phyloP scores from a whole-genome alignment of 2,888 invertebrate genomes.

The Mystacides longicornis region DNA sequence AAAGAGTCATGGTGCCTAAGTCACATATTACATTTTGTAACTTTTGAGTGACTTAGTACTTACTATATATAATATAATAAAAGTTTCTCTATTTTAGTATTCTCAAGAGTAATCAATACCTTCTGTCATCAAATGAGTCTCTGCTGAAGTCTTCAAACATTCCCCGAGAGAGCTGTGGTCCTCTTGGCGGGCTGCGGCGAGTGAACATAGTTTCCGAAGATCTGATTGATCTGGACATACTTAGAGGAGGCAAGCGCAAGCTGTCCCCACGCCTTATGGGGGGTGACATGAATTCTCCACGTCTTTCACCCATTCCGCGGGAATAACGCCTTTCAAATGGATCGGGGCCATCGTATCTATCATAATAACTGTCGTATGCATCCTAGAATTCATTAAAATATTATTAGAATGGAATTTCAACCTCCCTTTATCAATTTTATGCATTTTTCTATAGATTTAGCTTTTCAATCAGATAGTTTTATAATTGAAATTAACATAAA shows the following conservation, averaged over 20 bases:
- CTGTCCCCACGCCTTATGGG: slow-evolving; percentile 72
- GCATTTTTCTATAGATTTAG: too few relatives aligned
- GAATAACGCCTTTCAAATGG: slow-evolving; percentile 76
- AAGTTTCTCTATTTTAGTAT: too few relatives aligned
- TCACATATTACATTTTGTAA: too few relatives aligned
- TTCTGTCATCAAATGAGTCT: slow-evolving; percentile 81
- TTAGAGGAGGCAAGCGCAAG: slow-evolving; percentile 66
- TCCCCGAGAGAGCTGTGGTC: slow-evolving; percentile 48
- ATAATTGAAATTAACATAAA: too few relatives aligned
- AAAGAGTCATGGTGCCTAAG: too few relatives aligned
- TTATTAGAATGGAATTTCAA: too few relatives aligned
- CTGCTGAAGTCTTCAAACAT: slow-evolving; percentile 85
- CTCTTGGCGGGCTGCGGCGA: slow-evolving; percentile 67
- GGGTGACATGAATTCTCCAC: slow-evolving; percentile 59
- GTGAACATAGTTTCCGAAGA: slow-evolving; percentile 75
- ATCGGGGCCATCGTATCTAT: slow-evolving; percentile 69
- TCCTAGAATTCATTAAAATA: slow-evolving; percentile 46
- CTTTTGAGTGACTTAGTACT: too few relatives aligned
- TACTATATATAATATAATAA: too few relatives aligned
- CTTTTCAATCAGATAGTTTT: too few relatives aligned
- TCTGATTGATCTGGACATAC: slow-evolving; percentile 56
- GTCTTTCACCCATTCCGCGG: slow-evolving; percentile 47
- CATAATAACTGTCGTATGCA: slow-evolving; percentile 74
- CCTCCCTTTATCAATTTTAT: too few relatives aligned
- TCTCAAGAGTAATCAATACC: too few relatives aligned